A percentile compares a stretch with the other conserved stretches of the same genome.
These are phyloP conservation scores for Oriolus oriolus DNA, from an alignment of 2,113 vertebrate genomes.

Conservation along the genomic window DNA sequence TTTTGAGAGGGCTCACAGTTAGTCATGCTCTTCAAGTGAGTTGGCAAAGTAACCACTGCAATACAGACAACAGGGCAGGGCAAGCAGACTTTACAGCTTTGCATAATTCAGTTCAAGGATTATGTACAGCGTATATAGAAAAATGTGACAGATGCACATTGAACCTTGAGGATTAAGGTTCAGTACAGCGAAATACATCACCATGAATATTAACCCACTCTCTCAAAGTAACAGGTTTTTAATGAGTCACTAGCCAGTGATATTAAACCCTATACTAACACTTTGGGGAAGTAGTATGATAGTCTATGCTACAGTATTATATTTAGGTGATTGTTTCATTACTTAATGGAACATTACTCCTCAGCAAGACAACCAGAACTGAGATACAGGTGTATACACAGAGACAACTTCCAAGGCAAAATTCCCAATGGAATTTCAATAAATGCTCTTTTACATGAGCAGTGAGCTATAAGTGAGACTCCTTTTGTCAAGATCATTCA, in stretches of 20 bases:
- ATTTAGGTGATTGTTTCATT: not conserved
- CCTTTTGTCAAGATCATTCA: not conserved
- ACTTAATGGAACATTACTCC: not conserved
- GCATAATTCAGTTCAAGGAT: not conserved
- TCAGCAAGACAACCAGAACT: not conserved
- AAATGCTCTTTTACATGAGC: not conserved
- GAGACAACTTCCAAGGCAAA: not conserved
- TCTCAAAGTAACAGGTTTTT: not conserved
- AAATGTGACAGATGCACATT: not conserved
- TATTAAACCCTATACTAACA: not conserved
- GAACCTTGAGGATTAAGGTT: constrained; percentile 19
- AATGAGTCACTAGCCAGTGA: not conserved
- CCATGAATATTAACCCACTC: not conserved
- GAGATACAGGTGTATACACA: not conserved
- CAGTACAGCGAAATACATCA: not conserved
- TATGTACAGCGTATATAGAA: not conserved
- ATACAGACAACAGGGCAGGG: not conserved
- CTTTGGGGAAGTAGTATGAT: not conserved
- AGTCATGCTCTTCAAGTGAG: not conserved
- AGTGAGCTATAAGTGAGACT: not conserved
- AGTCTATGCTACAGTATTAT: not conserved
- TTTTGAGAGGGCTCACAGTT: not conserved
- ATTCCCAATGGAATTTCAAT: not conserved
- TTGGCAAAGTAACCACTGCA: not conserved
- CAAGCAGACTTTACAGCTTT: not conserved